Percentiles rank a stretch among this genome's conserved stretches.
These are phyloP conservation scores for Nansenia antarctica DNA, from an alignment of 2,113 vertebrate genomes.

Conservation along the genomic window DNA sequence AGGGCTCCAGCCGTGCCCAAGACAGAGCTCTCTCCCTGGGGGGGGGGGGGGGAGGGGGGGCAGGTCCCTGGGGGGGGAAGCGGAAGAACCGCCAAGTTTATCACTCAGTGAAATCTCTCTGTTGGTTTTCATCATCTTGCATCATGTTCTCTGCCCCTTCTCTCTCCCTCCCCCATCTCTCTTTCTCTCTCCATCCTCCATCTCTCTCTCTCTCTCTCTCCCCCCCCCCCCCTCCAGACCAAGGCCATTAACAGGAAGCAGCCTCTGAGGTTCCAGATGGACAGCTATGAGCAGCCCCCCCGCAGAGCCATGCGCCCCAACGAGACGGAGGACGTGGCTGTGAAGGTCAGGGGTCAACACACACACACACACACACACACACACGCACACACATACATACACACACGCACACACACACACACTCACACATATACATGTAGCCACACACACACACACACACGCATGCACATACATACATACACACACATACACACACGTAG, in stretches of 20 bases:
- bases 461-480: background rate
- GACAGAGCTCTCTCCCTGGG: background rate
- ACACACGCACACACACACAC: background rate
- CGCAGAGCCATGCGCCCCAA: conserved; percentile 77
- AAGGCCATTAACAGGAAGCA: conserved; percentile 95
- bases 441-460: conserved; percentile 8
- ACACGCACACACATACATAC: background rate
- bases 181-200: conserved; percentile 1
- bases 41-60: background rate
- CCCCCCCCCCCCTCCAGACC: conserved; percentile 66
- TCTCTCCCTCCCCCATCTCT: background rate
- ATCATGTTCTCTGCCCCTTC: too few species aligned
- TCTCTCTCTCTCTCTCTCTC: background rate
- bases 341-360: conserved; percentile 82
- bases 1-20: background rate
- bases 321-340: conserved; percentile 87
- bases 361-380: background rate
- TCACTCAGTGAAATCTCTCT: conserved; percentile 7
- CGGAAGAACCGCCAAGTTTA: conserved; percentile 10
- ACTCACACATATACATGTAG: background rate
- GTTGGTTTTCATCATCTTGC: background rate
- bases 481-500: background rate
- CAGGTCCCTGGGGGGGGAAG: background rate
- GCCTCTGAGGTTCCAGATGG: conserved; percentile 88
- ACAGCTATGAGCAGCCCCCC: conserved; percentile 85